Base-by-base conservation (phyloP, 2,113 vertebrate species). In the Scatophagus argus region DNA sequence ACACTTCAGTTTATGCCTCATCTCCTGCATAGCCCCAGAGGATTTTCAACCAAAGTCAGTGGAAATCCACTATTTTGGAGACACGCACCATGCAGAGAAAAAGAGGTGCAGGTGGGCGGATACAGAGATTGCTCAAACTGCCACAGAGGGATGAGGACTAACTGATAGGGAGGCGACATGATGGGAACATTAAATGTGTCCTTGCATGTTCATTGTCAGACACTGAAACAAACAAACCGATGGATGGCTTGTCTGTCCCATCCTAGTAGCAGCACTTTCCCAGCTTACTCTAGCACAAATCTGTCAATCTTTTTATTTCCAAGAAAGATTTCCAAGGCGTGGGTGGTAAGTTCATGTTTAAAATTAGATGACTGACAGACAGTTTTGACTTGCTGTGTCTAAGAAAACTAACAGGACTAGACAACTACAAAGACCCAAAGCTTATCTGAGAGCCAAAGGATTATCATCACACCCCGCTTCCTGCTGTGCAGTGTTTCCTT, bases 41-140 rank as follows among this genome's bases (percentile, higher is more conserved):
- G 71, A 79, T 87, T 85, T 67, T 39, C 39, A 5, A 39, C 66
- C 52, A 79, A 74, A 82, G 70, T 77, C 34, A 5, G 54, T 31
- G 21, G 51, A 82, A 85, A 76, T 82, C 69, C 82, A 38, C 68
- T 66, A 54, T 86, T 84, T 82, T 77, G 52, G 54, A 77, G 74
- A 82, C 74, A 36, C 0, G n/a, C 62, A 61, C 68, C 72, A 63
- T 25, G 65, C 81, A 86, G 81, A 74, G 76, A 89, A 77, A 27
- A 76, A 58, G 75, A 78, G 55, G 60, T 65, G 41, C 59, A 55
- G 71, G 76, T 72, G 44, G 25, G 58, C 9, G 13, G 84, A 64
- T 32, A 34, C 12, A 44, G 25, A 29, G 19, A 84, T 5, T 9
- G 19, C 34, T 74, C 23, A 55, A 11, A 73, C 51, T 64, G 67